Percentiles rank a stretch among this genome's conserved stretches.
These are phyloP conservation scores for Toxonevra muliebris DNA, from an alignment of 2,888 invertebrate genomes.

Conservation along the genomic window DNA sequence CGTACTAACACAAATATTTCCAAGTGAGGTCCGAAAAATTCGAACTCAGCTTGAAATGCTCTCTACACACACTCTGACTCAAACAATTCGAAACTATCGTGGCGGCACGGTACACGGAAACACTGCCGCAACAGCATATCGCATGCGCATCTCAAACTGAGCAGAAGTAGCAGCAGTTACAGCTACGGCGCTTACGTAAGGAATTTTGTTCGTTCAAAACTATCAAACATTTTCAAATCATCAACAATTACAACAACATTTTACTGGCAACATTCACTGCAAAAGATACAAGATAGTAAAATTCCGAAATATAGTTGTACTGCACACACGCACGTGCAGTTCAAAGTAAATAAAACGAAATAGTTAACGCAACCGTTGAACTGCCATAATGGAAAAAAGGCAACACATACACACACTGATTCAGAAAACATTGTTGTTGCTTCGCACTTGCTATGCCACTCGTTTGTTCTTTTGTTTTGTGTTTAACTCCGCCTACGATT, in stretches of 20 bases:
- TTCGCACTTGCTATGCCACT: slow-evolving; percentile 45
- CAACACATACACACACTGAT: slow-evolving; percentile 15
- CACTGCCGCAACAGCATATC: slow-evolving; percentile 32
- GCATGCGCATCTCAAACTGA: slow-evolving; percentile 42
- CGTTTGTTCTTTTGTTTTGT: slow-evolving; percentile 20
- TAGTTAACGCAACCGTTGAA: slow-evolving; percentile 34
- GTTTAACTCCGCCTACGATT: slow-evolving; percentile 59
- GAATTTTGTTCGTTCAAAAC: no score
- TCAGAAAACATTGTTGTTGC: slow-evolving; percentile 38
- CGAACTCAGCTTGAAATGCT: slow-evolving; percentile 4
- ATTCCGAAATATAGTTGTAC: slow-evolving; percentile 41
- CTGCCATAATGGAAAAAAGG: slow-evolving; percentile 53
- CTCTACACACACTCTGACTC: background rate
- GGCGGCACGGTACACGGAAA: no score
- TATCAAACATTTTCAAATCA: no score
- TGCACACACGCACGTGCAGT: slow-evolving; percentile 26
- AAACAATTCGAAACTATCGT: background rate
- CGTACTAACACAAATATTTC: no score
- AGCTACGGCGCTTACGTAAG: no score
- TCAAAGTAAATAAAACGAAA: background rate
- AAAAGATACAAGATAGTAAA: background rate
- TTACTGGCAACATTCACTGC: no score
- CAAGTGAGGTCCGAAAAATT: background rate
- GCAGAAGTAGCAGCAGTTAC: background rate
- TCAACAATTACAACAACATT: no score